Evolutionary conservation across 2,888 invertebrate species (phyloP).

Genomic region (Megastigmus dorsalis): DNA sequence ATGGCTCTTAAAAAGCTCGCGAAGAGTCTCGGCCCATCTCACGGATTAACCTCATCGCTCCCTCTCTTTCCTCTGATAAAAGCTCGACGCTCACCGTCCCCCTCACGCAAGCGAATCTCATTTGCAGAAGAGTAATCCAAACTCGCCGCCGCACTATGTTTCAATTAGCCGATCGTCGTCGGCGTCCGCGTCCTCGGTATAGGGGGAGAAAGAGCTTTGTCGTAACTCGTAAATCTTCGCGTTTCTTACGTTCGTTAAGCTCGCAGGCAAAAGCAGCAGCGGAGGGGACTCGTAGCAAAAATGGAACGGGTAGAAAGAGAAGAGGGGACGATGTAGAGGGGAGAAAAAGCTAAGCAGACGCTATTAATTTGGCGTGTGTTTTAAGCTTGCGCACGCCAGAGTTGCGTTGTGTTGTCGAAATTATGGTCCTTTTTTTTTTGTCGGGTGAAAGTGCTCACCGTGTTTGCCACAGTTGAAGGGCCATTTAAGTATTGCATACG

Average conservation of each 20-base stretch:
- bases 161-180: constrained; percentile 50
- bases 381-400: too few relatives aligned
- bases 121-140: constrained; percentile 42
- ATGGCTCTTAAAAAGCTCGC: neutral
- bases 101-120: constrained; percentile 29
- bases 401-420: too few relatives aligned
- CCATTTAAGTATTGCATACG: too few relatives aligned
- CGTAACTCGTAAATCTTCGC: too few relatives aligned
- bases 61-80: neutral
- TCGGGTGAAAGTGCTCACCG: too few relatives aligned
- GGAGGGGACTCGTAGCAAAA: neutral
- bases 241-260: too few relatives aligned
- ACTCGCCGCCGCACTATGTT: constrained; percentile 46
- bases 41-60: neutral
- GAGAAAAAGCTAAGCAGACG: constrained; percentile 28
- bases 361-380: constrained; percentile 41
- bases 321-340: neutral
- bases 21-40: neutral
- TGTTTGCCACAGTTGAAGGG: too few relatives aligned
- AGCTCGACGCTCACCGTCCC: too few relatives aligned
- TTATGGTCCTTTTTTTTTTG: too few relatives aligned
- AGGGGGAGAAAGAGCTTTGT: too few relatives aligned
- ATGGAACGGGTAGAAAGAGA: neutral
- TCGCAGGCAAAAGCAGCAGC: neutral
- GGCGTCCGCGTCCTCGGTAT: too few relatives aligned